A percentile compares a stretch with the other conserved stretches of the same genome.
Evolutionary conservation across 2,797 vertebrate genomes (phyloP).

Genomic region (Thaleichthys pacificus): DNA sequence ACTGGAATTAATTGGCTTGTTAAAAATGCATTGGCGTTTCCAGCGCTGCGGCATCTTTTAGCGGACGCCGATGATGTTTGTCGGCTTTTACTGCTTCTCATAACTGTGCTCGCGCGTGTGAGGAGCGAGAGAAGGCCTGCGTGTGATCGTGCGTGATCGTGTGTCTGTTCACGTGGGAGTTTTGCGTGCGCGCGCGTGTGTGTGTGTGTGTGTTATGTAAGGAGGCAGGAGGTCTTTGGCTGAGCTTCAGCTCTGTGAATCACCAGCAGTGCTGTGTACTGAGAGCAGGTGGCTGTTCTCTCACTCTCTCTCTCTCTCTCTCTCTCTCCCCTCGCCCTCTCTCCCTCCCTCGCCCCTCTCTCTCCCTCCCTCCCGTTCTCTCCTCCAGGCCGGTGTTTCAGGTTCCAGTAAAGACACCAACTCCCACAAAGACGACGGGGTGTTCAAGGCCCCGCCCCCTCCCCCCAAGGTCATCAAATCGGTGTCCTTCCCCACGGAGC

Average conservation of each 20-base stretch:
- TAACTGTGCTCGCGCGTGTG: neutral
- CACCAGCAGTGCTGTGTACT: constrained; percentile 9
- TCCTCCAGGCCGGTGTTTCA: neutral
- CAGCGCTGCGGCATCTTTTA: neutral
- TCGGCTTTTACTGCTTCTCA: neutral
- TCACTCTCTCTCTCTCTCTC: constrained; percentile 8
- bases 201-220: constrained; percentile 15
- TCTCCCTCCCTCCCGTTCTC: neutral
- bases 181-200: neutral
- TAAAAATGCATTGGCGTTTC: neutral
- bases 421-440: constrained; percentile 86
- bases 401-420: constrained; percentile 72
- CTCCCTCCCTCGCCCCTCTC: neutral
- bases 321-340: neutral
- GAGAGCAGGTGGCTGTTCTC: constrained; percentile 19
- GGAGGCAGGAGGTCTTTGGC: constrained; percentile 17
- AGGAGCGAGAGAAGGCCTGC: neutral
- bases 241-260: constrained; percentile 8
- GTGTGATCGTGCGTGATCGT: neutral
- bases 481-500: constrained; percentile 89
- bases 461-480: constrained; percentile 96
- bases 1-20: constrained; percentile 6
- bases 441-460: constrained; percentile 95
- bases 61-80: neutral
- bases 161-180: neutral